phyloP scores from a whole-genome alignment of 2,888 invertebrate species.

The Cetonia aurata region DNA sequence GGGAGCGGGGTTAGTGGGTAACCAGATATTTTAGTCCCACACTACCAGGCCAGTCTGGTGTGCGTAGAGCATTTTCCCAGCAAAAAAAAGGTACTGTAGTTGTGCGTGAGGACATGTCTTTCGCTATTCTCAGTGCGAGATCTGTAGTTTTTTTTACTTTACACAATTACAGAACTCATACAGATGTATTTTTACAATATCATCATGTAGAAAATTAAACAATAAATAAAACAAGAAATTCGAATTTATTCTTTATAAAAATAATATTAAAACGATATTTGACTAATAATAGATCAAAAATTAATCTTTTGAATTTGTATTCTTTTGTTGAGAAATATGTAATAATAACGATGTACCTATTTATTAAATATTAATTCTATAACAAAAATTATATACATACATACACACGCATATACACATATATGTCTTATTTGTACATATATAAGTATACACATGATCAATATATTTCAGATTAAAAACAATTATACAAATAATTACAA shows the following conservation, averaged over 20 bases:
- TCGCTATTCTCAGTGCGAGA: too few species aligned
- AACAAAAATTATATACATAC: conserved; percentile 64
- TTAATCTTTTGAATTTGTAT: conserved; percentile 46
- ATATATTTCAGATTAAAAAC: conserved; percentile 57
- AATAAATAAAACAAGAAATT: conserved; percentile 35
- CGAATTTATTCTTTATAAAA: conserved; percentile 48
- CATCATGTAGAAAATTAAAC: conserved; percentile 14
- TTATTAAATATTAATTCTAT: conserved; percentile 64
- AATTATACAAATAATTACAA: conserved; percentile 66
- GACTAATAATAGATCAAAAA: conserved; percentile 49
- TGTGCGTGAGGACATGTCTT: too few species aligned
- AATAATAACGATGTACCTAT: conserved; percentile 49
- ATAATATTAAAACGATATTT: conserved; percentile 47
- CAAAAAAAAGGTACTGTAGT: too few species aligned
- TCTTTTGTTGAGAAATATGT: conserved; percentile 45
- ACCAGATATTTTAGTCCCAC: too few species aligned
- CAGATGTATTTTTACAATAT: not conserved
- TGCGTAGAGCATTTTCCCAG: too few species aligned
- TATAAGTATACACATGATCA: conserved; percentile 46
- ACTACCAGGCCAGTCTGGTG: too few species aligned
- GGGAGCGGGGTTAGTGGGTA: too few species aligned
- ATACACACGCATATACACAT: conserved; percentile 50
- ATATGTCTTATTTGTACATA: conserved; percentile 58
- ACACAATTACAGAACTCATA: too few species aligned
- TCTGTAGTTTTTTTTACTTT: too few species aligned